Base-by-base conservation (phyloP, 2,797 vertebrate species). In the Myiothlypis coronata region DNA sequence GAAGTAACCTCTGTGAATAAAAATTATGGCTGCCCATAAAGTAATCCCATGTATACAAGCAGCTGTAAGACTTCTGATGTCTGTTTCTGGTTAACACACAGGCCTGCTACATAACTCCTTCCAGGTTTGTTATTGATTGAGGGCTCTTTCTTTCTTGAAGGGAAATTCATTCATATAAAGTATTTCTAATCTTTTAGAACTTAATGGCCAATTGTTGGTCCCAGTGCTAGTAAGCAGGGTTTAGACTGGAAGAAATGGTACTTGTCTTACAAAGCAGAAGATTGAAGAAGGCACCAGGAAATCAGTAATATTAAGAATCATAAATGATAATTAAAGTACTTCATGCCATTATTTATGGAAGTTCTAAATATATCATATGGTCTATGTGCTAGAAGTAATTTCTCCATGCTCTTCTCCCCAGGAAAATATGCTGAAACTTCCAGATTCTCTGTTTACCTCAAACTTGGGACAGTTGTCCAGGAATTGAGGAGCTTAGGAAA, bases 1-100 rank as follows among this genome's bases (percentile, higher is more conserved):
- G 83, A 94, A 78, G 83, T 82, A 86, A 88, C 55, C 43, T 78
- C 64, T 75, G 44, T 88, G 75, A 93, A 87, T 87, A 93, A 87
- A 95, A 94, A 60, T 61, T 55, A 74, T 28, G 70, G 53, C 61
- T 89, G 56, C 49, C 76, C 64, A 53, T 72, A 89, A 80, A 93
- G 15, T 74, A 90, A 90, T 87, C 49, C 46, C 13, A 9, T 68
- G n/a, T 60, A 89, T 19, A 65, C 43, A 71, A 61, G 39, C 61
- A 86, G 91, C 75, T 85, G 69, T 12, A 61, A 50, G 55, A 17
- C 16, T 90, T 74, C 43, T 69, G 60, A 20, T 64, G 41, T 78
- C 84, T 96, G 88, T 83, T 95, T 92, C 83, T 89, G 46, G 20
- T 90, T 96, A 90, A 92, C 63, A 32, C 27, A 65, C 26, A 71